These are phyloP conservation scores for Callyntrura sp. DNA, from an alignment of 2,888 invertebrate species.

Conservation along the genomic window DNA sequence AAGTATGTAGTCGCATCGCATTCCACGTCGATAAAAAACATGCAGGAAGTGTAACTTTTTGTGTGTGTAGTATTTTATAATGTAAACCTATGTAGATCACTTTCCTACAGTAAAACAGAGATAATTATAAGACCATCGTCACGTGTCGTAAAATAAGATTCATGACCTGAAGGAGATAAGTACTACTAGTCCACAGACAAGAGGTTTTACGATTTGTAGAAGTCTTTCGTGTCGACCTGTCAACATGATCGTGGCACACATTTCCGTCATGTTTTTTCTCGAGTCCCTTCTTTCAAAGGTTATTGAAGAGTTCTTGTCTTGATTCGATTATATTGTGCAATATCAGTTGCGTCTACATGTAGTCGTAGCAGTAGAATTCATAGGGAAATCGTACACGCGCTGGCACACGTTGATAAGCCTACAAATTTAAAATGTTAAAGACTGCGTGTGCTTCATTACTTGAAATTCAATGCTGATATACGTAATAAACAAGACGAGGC, in stretches of 20 bases:
- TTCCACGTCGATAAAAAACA: not conserved
- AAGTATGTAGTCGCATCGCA: constrained; percentile 2
- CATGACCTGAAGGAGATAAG: constrained; percentile 43
- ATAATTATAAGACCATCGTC: constrained; percentile 21
- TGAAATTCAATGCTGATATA: too few relatives aligned
- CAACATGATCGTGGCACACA: constrained; percentile 48
- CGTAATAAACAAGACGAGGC: too few relatives aligned
- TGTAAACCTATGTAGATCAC: not conserved
- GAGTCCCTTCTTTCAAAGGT: not conserved
- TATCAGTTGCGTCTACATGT: too few relatives aligned
- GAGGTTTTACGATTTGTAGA: constrained; percentile 37
- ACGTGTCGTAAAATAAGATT: constrained; percentile 50
- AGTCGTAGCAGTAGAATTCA: too few relatives aligned
- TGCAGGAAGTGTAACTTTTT: constrained; percentile 19
- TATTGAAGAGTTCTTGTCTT: too few relatives aligned
- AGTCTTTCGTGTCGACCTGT: not conserved
- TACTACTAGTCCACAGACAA: constrained; percentile 29
- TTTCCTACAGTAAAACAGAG: not conserved
- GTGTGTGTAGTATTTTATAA: too few relatives aligned
- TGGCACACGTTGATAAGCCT: too few relatives aligned
- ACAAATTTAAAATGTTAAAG: too few relatives aligned
- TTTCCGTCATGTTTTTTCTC: constrained; percentile 56
- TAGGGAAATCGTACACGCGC: too few relatives aligned
- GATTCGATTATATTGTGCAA: constrained; percentile 48
- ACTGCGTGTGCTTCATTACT: too few relatives aligned